Evolutionary conservation across 2,113 vertebrate species (phyloP).

Genomic region (Xiphophorus hellerii): DNA sequence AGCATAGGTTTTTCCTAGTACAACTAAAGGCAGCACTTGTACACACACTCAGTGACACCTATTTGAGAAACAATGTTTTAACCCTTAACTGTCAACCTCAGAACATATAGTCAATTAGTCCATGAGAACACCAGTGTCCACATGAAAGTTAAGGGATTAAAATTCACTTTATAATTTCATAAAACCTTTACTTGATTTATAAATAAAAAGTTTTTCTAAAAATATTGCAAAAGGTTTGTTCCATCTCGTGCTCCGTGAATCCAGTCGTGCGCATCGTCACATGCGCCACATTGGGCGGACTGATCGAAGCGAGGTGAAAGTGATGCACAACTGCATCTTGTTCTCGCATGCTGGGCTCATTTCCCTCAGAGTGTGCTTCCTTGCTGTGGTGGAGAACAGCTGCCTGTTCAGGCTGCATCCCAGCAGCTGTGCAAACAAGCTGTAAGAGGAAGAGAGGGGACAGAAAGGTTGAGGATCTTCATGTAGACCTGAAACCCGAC

Average conservation of each 20-base stretch:
- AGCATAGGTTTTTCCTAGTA: no score
- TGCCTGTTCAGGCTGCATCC: constrained; percentile 54
- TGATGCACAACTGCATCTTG: constrained; percentile 27
- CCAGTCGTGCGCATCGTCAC: no score
- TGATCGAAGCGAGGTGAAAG: constrained; percentile 48
- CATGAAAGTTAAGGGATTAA: no score
- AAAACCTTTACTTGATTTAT: neutral
- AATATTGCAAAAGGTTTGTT: no score
- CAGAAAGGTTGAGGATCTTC: constrained; percentile 28
- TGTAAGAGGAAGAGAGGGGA: constrained; percentile 25
- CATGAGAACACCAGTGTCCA: no score
- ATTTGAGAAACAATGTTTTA: no score
- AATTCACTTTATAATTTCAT: constrained; percentile 10
- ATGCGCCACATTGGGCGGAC: constrained; percentile 22
- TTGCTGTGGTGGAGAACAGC: constrained; percentile 57
- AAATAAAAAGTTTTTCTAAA: neutral
- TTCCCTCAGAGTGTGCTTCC: constrained; percentile 63
- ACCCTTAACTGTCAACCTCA: no score
- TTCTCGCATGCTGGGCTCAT: constrained; percentile 65
- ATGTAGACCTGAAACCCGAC: constrained; percentile 45
- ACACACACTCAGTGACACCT: no score
- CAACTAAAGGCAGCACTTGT: no score
- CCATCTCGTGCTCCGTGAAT: no score
- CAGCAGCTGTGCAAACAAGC: constrained; percentile 78
- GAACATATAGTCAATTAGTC: no score